Evolutionary conservation across 2,113 vertebrate genomes (phyloP).

Genomic region (Microtus pennsylvanicus): DNA sequence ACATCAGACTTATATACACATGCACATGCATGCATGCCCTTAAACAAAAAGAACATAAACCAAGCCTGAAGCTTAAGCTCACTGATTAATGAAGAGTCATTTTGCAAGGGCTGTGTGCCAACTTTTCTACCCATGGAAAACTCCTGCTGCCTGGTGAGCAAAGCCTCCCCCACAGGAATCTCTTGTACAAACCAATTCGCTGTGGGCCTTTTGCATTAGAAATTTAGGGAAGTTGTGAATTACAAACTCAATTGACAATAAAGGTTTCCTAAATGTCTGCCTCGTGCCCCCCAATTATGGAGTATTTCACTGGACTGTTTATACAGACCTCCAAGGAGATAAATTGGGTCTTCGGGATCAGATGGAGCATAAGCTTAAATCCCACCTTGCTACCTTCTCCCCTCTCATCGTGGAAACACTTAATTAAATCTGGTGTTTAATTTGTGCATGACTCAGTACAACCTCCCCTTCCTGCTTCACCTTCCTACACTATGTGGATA

Average conservation of each 20-base stretch:
- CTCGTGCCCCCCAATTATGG: background rate
- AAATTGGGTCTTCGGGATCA: background rate
- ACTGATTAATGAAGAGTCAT: background rate
- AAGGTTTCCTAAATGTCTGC: background rate
- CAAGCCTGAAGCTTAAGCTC: background rate
- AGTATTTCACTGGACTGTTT: background rate
- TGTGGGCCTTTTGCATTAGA: background rate
- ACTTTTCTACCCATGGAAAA: background rate
- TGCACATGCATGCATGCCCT: background rate
- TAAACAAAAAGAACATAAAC: background rate
- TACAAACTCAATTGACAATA: background rate
- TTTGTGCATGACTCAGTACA: rapidly evolving
- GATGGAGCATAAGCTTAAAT: background rate
- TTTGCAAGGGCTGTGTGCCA: background rate
- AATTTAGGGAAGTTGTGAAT: background rate
- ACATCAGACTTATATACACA: too few relatives aligned
- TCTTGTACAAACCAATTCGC: background rate
- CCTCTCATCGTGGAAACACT: background rate
- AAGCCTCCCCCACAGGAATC: background rate
- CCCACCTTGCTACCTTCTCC: background rate
- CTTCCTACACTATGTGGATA: background rate
- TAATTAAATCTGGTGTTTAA: background rate
- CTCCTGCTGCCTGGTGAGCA: background rate
- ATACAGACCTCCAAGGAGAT: background rate
- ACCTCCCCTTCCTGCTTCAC: background rate